These are phyloP conservation scores for Bombyx mandarina DNA, from an alignment of 1,140 invertebrate genomes.

Conservation along the genomic window DNA sequence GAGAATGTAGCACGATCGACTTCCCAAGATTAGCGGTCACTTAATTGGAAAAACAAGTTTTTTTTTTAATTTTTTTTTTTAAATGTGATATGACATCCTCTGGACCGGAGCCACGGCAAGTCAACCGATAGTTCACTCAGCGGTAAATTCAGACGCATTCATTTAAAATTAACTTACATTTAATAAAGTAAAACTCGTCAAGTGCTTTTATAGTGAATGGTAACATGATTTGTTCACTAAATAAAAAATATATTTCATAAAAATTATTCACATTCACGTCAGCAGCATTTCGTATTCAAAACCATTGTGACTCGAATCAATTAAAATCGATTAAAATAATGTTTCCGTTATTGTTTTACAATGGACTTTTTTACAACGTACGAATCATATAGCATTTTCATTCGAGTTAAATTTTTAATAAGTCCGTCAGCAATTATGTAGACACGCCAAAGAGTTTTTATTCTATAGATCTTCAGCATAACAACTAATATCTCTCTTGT, in stretches of 20 bases:
- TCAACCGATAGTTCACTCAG: background rate
- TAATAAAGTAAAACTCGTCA: conserved; percentile 37
- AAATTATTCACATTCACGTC: background rate
- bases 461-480: no score
- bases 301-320: no score
- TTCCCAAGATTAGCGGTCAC: background rate
- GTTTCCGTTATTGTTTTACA: no score
- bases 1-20: background rate
- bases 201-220: conserved; percentile 61
- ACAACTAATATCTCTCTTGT: no score
- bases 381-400: no score
- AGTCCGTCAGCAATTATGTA: no score
- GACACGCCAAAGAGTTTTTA: no score
- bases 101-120: background rate
- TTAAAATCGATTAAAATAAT: no score
- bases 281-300: background rate
- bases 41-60: background rate
- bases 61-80: background rate
- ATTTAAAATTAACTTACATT: conserved; percentile 37
- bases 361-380: no score
- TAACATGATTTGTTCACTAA: conserved; percentile 66
- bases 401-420: no score
- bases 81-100: background rate
- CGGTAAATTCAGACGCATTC: conserved; percentile 6
- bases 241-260: conserved; percentile 13